Base-by-base conservation (phyloP, 2,888 invertebrate genomes). In the Alentia gelatinosa region DNA sequence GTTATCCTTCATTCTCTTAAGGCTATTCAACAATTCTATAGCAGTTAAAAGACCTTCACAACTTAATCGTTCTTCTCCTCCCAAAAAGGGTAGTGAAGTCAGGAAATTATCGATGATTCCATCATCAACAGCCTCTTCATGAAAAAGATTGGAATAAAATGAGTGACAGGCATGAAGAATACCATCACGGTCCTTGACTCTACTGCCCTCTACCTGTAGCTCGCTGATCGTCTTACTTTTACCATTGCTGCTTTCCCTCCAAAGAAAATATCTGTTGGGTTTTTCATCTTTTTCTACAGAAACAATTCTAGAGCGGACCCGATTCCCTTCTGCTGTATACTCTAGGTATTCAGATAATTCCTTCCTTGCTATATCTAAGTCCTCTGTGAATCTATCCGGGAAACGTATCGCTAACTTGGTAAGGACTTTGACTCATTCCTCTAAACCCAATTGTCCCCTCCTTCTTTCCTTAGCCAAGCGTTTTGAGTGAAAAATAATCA, bases 1-100 rank as follows among this genome's bases (percentile, higher is more conserved):
- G 5, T n/a, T 33, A n/a, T 79, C n/a, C 33, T 79, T 79, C 83
- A 79, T 79, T 15, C n/a, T n/a, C 33, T 79, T 79, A n/a, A 79
- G 5, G 4, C 15, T 33, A n/a, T 9, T 5, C 5, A n/a, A 63
- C 9, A 9, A 63, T 63, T 63, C 63, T 9, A 15, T n/a, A n/a
- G 5, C 12, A 5, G 63, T 63, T 9, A 63, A n/a, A n/a, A 12
- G 5, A n/a, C 63, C 63, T n/a, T 63, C 63, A 63, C 63, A 63
- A n/a, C 9, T 9, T 12, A 19, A n/a, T 12, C 12, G 5, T 19
- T 63, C n/a, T n/a, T 63, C 63, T 5, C 23, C 23, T n/a, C n/a
- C 5, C 5, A 63, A n/a, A n/a, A n/a, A 19, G 12, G 63, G 63
- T 12, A 63, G 12, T 9, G 9, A 5, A 15, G 15, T n/a, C 12